phyloP scores from a whole-genome alignment of 2,797 vertebrate species.

The Melanotaenia boesemani region DNA sequence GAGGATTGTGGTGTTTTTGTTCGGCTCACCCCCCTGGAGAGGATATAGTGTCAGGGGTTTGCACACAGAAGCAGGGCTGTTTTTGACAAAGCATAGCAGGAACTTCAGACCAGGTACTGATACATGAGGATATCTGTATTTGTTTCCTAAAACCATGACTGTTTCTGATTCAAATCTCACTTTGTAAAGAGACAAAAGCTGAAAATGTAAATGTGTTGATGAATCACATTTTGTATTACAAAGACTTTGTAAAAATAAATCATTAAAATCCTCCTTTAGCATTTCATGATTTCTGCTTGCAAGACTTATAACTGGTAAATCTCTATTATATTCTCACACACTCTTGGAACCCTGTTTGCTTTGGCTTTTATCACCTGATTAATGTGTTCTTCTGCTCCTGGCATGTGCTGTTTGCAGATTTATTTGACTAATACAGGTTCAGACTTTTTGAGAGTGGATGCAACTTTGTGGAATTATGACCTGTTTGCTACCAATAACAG shows the following conservation, averaged over 20 bases:
- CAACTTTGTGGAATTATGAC: constrained; percentile 62
- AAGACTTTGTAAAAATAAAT: neutral
- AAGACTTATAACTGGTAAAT: neutral
- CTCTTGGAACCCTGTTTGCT: constrained; percentile 2
- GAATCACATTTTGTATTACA: neutral
- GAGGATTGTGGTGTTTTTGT: constrained; percentile 50
- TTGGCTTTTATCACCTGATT: neutral
- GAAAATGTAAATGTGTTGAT: neutral
- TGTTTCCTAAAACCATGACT: neutral
- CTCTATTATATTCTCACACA: neutral
- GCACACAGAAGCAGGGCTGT: constrained; percentile 30
- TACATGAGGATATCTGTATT: constrained; percentile 3
- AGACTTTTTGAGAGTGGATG: constrained; percentile 51
- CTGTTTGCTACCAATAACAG: constrained; percentile 25
- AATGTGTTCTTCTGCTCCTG: neutral
- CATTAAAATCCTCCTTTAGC: neutral
- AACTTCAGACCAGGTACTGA: constrained; percentile 18
- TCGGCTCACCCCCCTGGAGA: constrained; percentile 50
- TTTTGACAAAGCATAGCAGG: constrained; percentile 45
- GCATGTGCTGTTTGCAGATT: constrained; percentile 24
- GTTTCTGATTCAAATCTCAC: constrained; percentile 2
- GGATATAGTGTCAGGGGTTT: constrained; percentile 46
- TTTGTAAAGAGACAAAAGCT: neutral
- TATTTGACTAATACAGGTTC: constrained; percentile 10
- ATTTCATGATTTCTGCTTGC: neutral